These are phyloP conservation scores for Odocoileus hemionus DNA, from an alignment of 2,113 vertebrate species.

Conservation along the genomic window DNA sequence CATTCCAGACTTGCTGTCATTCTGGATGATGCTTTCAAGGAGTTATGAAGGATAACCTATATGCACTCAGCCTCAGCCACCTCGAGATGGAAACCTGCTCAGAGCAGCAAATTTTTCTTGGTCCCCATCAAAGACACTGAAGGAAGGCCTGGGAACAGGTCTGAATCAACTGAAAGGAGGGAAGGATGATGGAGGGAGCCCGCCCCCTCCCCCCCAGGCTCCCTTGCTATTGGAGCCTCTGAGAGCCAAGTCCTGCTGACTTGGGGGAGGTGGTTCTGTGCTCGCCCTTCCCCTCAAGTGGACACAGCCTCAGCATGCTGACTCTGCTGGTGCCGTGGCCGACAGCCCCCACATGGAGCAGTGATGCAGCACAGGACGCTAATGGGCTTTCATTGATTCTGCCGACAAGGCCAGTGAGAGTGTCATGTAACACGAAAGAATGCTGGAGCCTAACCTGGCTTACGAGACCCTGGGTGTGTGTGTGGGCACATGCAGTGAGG, in stretches of 20 bases:
- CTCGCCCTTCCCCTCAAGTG: not conserved
- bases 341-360: fast-evolving
- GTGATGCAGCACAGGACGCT: not conserved
- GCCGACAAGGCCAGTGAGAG: not conserved
- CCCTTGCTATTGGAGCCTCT: not conserved
- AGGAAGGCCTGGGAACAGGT: not conserved
- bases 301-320: not conserved
- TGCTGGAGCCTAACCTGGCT: not conserved
- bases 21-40: not conserved
- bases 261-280: not conserved
- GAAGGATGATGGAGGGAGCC: not conserved
- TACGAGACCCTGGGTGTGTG: not conserved
- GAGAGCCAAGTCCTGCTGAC: conserved; percentile 12
- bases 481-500: fast-evolving
- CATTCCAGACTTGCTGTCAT: not conserved
- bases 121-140: not conserved
- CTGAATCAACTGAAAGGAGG: not conserved
- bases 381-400: conserved; percentile 62
- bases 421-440: conserved; percentile 33
- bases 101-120: not conserved
- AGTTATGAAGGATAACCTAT: not conserved
- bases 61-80: not conserved
- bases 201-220: not conserved
- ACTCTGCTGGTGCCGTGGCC: not conserved
- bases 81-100: not conserved